These are phyloP conservation scores for Ceuthmochares aereus DNA, from an alignment of 2,113 vertebrate species.

Conservation along the genomic window DNA sequence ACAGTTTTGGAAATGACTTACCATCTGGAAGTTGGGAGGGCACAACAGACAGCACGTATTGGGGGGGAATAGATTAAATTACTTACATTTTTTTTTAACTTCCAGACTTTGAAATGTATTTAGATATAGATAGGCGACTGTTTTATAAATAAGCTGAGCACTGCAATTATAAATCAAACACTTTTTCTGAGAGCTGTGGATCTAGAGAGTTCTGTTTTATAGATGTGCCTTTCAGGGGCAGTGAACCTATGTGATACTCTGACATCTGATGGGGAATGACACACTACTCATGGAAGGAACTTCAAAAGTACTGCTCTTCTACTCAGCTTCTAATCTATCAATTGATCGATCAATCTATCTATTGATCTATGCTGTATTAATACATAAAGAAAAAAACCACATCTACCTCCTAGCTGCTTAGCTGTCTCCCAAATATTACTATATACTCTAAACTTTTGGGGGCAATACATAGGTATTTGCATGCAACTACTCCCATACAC, in stretches of 20 bases:
- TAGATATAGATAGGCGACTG: not conserved
- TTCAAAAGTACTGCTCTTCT: not conserved
- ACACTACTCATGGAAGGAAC: not conserved
- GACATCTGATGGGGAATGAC: not conserved
- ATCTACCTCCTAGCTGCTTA: not conserved
- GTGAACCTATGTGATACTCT: not conserved
- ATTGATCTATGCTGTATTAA: not conserved
- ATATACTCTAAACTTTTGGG: accelerated
- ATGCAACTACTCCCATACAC: not conserved
- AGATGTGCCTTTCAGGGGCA: not conserved
- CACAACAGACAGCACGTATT: not conserved
- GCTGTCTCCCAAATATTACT: not conserved
- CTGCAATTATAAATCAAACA: not conserved
- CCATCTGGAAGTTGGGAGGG: not conserved
- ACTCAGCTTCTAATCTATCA: not conserved
- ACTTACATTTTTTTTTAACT: not conserved
- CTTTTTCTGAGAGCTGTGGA: not conserved
- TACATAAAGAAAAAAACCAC: not conserved
- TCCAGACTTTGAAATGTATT: not conserved
- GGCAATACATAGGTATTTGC: accelerated
- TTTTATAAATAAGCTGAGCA: not conserved
- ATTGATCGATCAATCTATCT: not conserved
- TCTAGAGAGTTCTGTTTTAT: not conserved
- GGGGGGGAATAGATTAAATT: not conserved
- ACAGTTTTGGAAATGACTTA: not conserved